Evolutionary conservation across 1,140 invertebrate genomes (phyloP), one percentile per base, ranked within the genome.

Genomic region (Pogonomyrmex barbatus): DNA sequence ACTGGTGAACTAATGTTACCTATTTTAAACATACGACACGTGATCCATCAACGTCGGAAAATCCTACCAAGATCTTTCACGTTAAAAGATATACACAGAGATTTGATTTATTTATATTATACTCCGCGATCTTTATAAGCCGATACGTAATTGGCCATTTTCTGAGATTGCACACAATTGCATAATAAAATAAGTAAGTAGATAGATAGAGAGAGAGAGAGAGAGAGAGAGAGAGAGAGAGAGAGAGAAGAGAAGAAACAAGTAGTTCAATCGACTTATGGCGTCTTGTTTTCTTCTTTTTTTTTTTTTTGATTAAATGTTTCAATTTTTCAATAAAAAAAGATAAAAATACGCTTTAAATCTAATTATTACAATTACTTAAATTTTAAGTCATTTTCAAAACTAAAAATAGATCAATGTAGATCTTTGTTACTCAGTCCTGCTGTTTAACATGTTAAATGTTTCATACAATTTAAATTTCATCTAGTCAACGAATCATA

Each of bases 1-100:
- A 88, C 85, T 9, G 75, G 85, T 87, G 84, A 90, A 89, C 76
- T 87, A 85, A 89, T 89, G 82, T 54, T 90, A 76, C 67, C 58
- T 90, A 86, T 30, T 67, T 24, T 68, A 85, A 87, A 89, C 77
- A 67, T 84, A 89, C 30, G 73, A 70, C 60, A 77, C n/a, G 68
- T 85, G 50, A 39, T 62, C 56, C 36, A 60, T 71, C 56, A 39
- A 75, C 86, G 81, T 71, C 60, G 56, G n/a, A 42, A 73, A 83
- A 75, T 83, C 54, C 50, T 82, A 73, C 17, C 30, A 83, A 83
- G 33, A 81, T 73, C 68, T 24, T 24, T 83, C 68, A 39, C 39
- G 5, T 78, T 56, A 33, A 50, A 30, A 73, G 78, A 71, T 30
- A 73, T 82, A 82, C 30, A 67, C 42, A 73, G 12, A 10, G 36